phyloP scores from a whole-genome alignment of 2,113 vertebrate species.

The Upupa epops region DNA sequence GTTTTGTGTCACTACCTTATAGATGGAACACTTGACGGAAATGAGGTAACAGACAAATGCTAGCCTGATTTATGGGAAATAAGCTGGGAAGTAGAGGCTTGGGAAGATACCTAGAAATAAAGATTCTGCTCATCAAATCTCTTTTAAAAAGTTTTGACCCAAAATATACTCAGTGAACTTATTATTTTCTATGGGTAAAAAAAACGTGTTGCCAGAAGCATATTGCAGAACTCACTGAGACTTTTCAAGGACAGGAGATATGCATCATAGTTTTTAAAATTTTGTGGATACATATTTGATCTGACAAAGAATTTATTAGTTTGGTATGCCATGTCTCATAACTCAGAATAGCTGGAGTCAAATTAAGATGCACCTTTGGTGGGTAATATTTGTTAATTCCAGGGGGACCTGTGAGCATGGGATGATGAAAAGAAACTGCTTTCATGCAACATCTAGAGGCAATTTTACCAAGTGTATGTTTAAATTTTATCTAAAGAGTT shows the following conservation, averaged over 20 bases:
- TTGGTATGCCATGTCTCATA: background rate
- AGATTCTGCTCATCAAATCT: background rate
- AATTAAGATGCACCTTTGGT: background rate
- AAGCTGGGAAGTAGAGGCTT: background rate
- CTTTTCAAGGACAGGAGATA: background rate
- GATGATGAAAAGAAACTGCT: background rate
- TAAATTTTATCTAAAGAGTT: background rate
- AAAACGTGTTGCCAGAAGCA: background rate
- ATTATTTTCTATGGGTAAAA: background rate
- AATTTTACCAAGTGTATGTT: background rate
- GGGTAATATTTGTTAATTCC: background rate
- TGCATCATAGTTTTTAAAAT: background rate
- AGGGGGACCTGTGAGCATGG: background rate
- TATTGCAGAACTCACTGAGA: background rate
- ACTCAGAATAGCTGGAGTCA: background rate
- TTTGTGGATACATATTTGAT: background rate
- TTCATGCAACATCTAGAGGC: background rate
- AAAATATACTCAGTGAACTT: background rate
- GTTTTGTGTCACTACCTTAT: background rate
- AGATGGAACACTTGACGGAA: background rate
- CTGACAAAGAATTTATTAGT: background rate
- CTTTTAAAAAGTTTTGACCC: background rate
- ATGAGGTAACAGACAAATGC: background rate
- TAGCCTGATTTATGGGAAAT: background rate
- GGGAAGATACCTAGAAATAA: background rate